Base-by-base conservation (phyloP, 1,140 invertebrate species). In the Nasonia longicornis region DNA sequence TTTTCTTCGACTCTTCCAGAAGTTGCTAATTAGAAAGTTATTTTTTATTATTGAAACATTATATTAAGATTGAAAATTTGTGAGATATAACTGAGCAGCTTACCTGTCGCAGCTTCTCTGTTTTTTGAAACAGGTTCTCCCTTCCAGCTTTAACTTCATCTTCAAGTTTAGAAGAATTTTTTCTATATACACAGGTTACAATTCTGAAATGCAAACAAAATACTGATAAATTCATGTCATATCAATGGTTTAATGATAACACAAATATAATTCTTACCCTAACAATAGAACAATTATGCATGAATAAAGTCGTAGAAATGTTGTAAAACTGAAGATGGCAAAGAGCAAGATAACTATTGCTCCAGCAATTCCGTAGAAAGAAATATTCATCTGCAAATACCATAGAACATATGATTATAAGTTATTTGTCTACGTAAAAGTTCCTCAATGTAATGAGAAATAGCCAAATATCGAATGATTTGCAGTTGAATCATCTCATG, bases 61-160 rank as follows among this genome's bases (percentile, higher is more conserved):
- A 3, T 35, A 35, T 35, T 35, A 35, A 35, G 31, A 35, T 35
- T 35, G 71, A 79, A 64, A 14, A 45, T 79, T 75, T 80, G 2
- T 22, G 63, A 35, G 48, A 66, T n/a, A 0, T 66, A 64, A 64
- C 64, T 75, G 38, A 63, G 31, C 3, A 79, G 20, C 38, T 67
- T 85, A 91, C 89, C 89, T 89, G 86, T 78, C 87, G 89, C 63
- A 91, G 79, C 81, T 87, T 88, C 86, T 90, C 89, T 88, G 89
- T 90, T 86, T 90, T 90, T 84, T 91, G 87, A 71, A 86, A 87
- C 83, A 91, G 86, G 83, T 91, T 90, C 87, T 91, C 88, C 80
- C 86, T 90, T 83, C 86, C 87, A 77, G 85, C 86, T 82, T 86
- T 87, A 77, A 91, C 84, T 82, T 87, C 88, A 87, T 90, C 75